These are phyloP conservation scores for Aspidoscelis tigris DNA, from an alignment of 2,113 vertebrate genomes.

Conservation along the genomic window DNA sequence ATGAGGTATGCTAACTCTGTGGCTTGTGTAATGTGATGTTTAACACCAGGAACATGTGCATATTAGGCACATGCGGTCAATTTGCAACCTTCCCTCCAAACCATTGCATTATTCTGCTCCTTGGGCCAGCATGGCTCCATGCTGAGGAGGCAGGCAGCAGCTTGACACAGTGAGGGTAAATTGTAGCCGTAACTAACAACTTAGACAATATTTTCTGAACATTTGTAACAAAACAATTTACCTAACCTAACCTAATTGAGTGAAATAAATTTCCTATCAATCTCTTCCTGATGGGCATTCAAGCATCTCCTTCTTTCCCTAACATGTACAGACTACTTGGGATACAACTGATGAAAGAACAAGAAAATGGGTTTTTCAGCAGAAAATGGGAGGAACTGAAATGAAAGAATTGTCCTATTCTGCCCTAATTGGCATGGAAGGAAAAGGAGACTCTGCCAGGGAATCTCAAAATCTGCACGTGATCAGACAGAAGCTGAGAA, in stretches of 20 bases:
- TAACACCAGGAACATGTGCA: background rate
- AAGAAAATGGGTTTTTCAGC: constrained; percentile 87
- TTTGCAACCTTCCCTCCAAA: too few species aligned
- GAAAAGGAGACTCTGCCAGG: constrained; percentile 51
- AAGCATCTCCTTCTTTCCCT: accelerated
- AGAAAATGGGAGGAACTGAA: constrained; percentile 76
- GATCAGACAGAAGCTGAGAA: constrained; percentile 81
- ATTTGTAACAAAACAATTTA: too few species aligned
- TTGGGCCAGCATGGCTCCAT: too few species aligned
- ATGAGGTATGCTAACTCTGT: constrained; percentile 69
- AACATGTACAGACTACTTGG: constrained; percentile 59
- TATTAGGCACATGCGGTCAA: too few species aligned
- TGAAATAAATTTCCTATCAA: background rate
- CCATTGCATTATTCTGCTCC: too few species aligned
- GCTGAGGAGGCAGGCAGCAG: too few species aligned
- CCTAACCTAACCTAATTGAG: background rate
- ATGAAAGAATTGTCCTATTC: constrained; percentile 62
- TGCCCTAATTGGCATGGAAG: constrained; percentile 55
- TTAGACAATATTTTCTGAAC: background rate
- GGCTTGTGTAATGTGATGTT: constrained; percentile 21
- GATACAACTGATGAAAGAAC: constrained; percentile 77
- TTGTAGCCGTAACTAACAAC: too few species aligned
- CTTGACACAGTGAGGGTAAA: too few species aligned
- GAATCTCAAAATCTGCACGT: constrained; percentile 76
- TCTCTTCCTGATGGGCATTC: background rate